Base-by-base conservation (phyloP, 1,140 invertebrate genomes). In the Pogonus chalceus region DNA sequence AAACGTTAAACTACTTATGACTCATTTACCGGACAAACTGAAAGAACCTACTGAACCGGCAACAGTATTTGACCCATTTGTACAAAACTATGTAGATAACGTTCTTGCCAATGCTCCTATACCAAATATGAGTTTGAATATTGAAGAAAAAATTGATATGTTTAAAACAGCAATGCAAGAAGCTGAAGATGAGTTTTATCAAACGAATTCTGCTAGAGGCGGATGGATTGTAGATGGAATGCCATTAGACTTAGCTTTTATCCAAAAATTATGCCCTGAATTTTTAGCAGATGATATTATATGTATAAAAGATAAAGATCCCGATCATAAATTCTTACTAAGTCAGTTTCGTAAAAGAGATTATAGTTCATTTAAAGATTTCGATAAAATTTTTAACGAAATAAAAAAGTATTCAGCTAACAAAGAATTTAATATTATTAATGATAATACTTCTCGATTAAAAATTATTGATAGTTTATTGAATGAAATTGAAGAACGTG, bases 141-240 rank as follows among this genome's bases (percentile, higher is more conserved):
- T 53, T 23, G 61, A 69, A 23, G 70, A 75, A 60, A 54, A 72
- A 39, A 63, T 69, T 56, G 63, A 66, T 46, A 66, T 71, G 60
- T 62, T 79, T 9, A 58, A 65, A 20, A 65, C 59, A 12, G 58
- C 64, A 9, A 68, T 80, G 26, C 61, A 58, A 59, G 54, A 57
- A 23, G 63, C 69, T 37, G 73, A 76, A 53, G 60, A 63, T n/a
- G 54, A 63, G 54, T 56, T 58, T 55, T 26, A 60, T 56, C 31
- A 63, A 56, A 9, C 57, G 56, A 35, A 62, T 54, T 59, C 60
- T 56, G 51, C 55, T 56, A 49, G 68, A 51, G 71, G 72, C 14
- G 75, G 75, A 52, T 81, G 73, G 72, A 72, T 82, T 55, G 64
- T 82, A 22, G 78, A 81, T 63, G 77, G 72, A 2, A 74, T 81